Conservation (phyloP, 2,888 invertebrate species). For the Dicyrtomina minuta region DNA sequence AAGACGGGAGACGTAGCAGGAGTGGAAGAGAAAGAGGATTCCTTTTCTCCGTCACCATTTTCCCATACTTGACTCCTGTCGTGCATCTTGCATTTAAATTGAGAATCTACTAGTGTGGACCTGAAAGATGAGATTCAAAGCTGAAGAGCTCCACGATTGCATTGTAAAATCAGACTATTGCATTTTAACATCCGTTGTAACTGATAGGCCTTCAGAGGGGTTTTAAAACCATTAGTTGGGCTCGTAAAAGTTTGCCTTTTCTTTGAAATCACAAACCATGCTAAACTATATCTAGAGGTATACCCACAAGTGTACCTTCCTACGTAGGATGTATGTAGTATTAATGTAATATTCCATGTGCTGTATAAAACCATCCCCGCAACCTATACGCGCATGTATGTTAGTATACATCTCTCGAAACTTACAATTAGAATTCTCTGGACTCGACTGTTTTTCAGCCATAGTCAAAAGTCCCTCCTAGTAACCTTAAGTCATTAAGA, state of each 20-base stretch:
- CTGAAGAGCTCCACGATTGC: too few species aligned
- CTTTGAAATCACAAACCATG: background rate
- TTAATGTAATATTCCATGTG: too few species aligned
- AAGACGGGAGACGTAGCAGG: background rate
- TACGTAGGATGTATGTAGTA: too few species aligned
- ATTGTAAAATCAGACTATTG: background rate
- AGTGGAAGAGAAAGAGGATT: background rate
- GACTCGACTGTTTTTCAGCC: background rate
- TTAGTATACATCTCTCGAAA: background rate
- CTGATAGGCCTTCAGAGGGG: constrained; percentile 3
- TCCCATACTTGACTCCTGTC: background rate
- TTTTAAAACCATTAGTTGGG: constrained; percentile 22
- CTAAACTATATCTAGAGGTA: background rate
- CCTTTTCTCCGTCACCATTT: background rate
- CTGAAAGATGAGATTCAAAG: too few species aligned
- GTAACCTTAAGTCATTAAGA: too few species aligned
- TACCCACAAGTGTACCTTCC: too few species aligned
- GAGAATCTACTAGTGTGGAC: too few species aligned
- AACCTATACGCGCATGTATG: too few species aligned
- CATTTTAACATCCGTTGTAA: background rate
- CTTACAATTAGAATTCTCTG: background rate
- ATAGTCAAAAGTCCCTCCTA: too few species aligned
- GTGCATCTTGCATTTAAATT: background rate
- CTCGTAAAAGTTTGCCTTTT: constrained; percentile 22
- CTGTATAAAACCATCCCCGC: too few species aligned